Percentiles rank a stretch among this genome's conserved stretches.
Evolutionary conservation across 1,140 invertebrate genomes (phyloP).

Genomic region (Aplysia californica): DNA sequence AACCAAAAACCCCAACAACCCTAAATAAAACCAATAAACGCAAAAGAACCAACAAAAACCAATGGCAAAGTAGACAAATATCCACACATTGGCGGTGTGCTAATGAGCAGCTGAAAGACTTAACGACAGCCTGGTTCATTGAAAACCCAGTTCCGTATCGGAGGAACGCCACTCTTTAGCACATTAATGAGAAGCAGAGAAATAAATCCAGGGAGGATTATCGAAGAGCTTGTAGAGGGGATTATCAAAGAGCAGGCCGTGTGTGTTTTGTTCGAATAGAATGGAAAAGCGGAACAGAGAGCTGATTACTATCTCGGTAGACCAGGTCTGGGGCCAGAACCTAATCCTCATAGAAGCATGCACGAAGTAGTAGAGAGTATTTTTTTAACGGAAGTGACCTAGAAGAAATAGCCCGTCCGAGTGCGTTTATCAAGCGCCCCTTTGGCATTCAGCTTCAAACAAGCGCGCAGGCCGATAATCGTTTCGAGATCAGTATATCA

Average conservation of each 20-base stretch:
- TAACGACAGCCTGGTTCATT: too few species aligned
- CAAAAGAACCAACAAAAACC: too few species aligned
- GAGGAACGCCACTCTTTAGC: too few species aligned
- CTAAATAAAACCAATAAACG: too few species aligned
- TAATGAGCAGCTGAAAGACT: too few species aligned
- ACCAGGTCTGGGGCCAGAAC: neutral
- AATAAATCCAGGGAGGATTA: neutral
- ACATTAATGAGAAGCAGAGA: too few species aligned
- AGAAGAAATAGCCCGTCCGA: neutral
- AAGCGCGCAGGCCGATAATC: conserved; percentile 17
- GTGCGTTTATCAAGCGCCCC: neutral
- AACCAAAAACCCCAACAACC: too few species aligned
- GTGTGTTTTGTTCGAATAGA: neutral
- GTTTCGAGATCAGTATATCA: conserved; percentile 33
- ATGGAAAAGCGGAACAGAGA: neutral
- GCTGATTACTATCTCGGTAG: too few species aligned
- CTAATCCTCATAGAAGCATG: neutral
- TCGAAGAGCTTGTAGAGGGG: neutral
- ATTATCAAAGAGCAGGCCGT: neutral
- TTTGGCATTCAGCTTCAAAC: conserved; percentile 11
- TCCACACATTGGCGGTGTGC: too few species aligned
- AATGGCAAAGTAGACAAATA: too few species aligned
- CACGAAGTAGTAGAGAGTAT: neutral
- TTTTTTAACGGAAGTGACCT: conserved; percentile 2
- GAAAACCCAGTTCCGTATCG: too few species aligned